phyloP scores from a whole-genome alignment of 2,113 vertebrate genomes.

The Pluvianellus socialis region DNA sequence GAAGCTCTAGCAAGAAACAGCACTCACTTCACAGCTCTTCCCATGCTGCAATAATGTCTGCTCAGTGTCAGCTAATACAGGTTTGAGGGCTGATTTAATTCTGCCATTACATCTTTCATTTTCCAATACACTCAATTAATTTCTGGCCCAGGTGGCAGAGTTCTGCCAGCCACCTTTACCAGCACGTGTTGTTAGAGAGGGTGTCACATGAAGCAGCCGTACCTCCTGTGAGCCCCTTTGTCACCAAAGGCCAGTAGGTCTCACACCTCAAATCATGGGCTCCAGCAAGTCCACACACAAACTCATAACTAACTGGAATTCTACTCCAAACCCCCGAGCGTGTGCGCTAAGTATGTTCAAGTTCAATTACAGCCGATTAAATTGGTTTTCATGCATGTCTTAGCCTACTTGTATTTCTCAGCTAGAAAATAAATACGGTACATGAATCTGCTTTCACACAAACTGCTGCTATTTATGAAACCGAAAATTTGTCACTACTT shows the following conservation, averaged over 20 bases:
- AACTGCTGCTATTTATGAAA: neutral
- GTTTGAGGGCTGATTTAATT: neutral
- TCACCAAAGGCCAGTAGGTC: neutral
- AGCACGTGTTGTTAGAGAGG: neutral
- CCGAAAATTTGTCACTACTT: neutral
- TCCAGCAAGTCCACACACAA: neutral
- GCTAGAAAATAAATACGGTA: neutral
- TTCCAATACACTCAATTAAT: neutral
- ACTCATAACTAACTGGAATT: neutral
- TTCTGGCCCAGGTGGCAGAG: neutral
- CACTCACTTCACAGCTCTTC: neutral
- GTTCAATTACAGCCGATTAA: neutral
- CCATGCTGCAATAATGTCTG: neutral
- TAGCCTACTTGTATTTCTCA: neutral
- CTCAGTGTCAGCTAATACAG: neutral
- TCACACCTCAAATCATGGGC: neutral
- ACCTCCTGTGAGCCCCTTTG: rapidly evolving
- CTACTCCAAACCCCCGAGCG: neutral
- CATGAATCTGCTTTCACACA: neutral
- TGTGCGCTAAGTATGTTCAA: neutral
- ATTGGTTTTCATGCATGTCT: neutral
- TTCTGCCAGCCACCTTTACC: neutral
- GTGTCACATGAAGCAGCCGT: rapidly evolving
- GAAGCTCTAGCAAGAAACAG: neutral
- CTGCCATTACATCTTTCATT: neutral